These are phyloP conservation scores for Orchestia grillus DNA, from an alignment of 1,140 invertebrate species.

Conservation along the genomic window DNA sequence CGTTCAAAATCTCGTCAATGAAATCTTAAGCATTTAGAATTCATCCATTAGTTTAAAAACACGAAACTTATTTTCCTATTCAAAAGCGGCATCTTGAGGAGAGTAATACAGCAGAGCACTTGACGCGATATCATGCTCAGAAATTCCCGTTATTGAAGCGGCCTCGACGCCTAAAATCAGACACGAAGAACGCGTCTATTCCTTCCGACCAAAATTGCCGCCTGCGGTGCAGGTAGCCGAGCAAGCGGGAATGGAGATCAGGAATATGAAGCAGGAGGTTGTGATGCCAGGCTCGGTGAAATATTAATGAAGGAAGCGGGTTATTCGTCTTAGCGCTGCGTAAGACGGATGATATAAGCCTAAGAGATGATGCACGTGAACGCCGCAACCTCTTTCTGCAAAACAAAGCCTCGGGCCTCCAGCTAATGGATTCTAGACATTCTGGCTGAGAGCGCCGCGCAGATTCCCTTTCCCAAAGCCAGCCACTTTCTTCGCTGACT, in stretches of 20 bases:
- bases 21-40: background rate
- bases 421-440: slow-evolving; percentile 16
- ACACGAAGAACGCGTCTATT: background rate
- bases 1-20: background rate
- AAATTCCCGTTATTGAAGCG: background rate
- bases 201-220: background rate
- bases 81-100: background rate
- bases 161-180: background rate
- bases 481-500: background rate
- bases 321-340: slow-evolving; percentile 21
- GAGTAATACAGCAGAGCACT: background rate
- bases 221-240: background rate
- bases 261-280: background rate
- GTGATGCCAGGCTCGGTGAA: background rate
- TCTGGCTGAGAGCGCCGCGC: background rate
- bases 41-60: background rate
- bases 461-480: slow-evolving; percentile 21
- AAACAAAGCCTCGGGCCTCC: slow-evolving; percentile 14
- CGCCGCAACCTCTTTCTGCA: background rate
- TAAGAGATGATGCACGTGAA: slow-evolving; percentile 36
- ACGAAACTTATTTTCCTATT: background rate
- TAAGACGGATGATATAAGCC: slow-evolving; percentile 47
- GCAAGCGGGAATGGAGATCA: slow-evolving; percentile 5
- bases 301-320: slow-evolving; percentile 54
- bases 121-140: background rate